A percentile compares a stretch with the other conserved stretches of the same genome.
Conservation (phyloP, 2,113 vertebrate genomes). For the Tenebrosternarchus preto region DNA sequence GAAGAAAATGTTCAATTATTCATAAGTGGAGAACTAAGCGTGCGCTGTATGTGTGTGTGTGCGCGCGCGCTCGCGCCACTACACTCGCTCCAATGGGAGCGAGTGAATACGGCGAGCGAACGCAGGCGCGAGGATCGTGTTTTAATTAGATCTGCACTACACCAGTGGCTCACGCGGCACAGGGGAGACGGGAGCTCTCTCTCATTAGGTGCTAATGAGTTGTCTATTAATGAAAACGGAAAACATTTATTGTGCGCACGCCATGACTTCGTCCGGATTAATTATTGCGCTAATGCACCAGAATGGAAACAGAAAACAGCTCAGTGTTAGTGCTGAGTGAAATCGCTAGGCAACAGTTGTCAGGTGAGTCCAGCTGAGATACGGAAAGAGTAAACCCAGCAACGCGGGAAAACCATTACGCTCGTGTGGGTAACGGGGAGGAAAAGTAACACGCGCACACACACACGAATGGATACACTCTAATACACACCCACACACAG, state of each 20-base stretch:
- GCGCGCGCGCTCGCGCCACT: slow-evolving; percentile 12
- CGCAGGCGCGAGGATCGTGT: slow-evolving; percentile 47
- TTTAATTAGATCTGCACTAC: slow-evolving; percentile 65
- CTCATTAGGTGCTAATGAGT: slow-evolving; percentile 80
- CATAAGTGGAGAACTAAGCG: slow-evolving; percentile 46
- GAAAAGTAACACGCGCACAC: background rate
- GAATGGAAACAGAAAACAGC: slow-evolving; percentile 72
- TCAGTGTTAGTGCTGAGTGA: background rate
- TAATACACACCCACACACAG: too few species aligned
- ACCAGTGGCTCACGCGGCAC: slow-evolving; percentile 47
- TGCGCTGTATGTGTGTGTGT: slow-evolving; percentile 16
- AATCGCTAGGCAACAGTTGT: slow-evolving; percentile 31
- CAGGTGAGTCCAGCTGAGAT: slow-evolving; percentile 11
- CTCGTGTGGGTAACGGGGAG: too few species aligned
- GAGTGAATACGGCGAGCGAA: slow-evolving; percentile 46
- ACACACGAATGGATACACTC: background rate
- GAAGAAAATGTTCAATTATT: slow-evolving; percentile 49
- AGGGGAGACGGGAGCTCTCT: slow-evolving; percentile 34
- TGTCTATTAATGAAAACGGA: slow-evolving; percentile 82
- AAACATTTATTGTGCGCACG: slow-evolving; percentile 79
- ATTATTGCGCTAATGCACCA: slow-evolving; percentile 75
- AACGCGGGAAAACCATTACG: background rate
- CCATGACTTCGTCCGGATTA: slow-evolving; percentile 77
- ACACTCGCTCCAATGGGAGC: slow-evolving; percentile 34
- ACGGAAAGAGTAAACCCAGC: slow-evolving; percentile 6